phyloP scores from a whole-genome alignment of 2,888 invertebrate species.

The Melinaea marsaeus region DNA sequence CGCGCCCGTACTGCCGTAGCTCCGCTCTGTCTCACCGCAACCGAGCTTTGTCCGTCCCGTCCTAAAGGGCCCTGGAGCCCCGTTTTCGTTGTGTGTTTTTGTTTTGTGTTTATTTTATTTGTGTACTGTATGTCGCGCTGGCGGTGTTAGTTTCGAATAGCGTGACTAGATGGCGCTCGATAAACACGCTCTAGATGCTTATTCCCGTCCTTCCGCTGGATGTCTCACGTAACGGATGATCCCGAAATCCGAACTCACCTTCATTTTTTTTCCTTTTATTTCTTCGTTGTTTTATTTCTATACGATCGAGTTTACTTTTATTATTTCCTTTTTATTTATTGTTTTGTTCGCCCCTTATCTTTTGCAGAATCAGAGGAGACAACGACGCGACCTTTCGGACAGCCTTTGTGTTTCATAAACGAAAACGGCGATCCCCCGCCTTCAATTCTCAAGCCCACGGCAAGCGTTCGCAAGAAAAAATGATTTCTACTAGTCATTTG shows the following conservation, averaged over 20 bases:
- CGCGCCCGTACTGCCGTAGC: constrained; percentile 72
- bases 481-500: constrained; percentile 39
- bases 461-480: constrained; percentile 76
- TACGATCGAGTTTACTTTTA: constrained; percentile 34
- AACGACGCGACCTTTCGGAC: constrained; percentile 85
- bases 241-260: constrained; percentile 30
- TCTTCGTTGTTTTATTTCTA: constrained; percentile 39
- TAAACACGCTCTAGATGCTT: constrained; percentile 66
- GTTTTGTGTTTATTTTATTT: constrained; percentile 50
- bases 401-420: constrained; percentile 84
- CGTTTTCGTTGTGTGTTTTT: constrained; percentile 68
- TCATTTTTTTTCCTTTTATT: constrained; percentile 33
- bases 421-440: constrained; percentile 76
- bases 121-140: constrained; percentile 56
- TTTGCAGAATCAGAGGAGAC: constrained; percentile 76
- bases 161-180: constrained; percentile 67
- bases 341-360: constrained; percentile 62
- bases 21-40: constrained; percentile 68
- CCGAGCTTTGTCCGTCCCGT: constrained; percentile 71
- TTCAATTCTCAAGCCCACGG: constrained; percentile 72
- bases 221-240: constrained; percentile 41
- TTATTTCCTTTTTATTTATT: constrained; percentile 39
- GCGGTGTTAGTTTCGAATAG: constrained; percentile 71
- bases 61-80: constrained; percentile 64
- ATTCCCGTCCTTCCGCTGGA: constrained; percentile 59